Conservation (phyloP, 2,797 vertebrate species). For the Enoplosus armatus region DNA sequence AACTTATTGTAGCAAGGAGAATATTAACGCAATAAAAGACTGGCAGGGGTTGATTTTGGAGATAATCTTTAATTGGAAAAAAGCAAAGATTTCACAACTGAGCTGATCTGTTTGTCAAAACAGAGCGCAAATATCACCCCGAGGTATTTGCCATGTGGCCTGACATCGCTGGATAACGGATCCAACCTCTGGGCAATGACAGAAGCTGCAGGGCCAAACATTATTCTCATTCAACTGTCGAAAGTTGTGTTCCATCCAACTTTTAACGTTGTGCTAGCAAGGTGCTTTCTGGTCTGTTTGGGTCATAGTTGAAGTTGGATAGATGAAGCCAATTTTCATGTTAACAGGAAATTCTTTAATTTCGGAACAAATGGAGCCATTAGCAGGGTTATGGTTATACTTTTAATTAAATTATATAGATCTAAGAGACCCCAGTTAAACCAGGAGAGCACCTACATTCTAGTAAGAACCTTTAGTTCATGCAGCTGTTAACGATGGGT, state of each 20-base stretch:
- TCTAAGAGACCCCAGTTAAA: neutral
- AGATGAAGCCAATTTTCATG: constrained; percentile 3
- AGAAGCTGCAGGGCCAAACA: constrained; percentile 52
- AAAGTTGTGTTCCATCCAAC: constrained; percentile 36
- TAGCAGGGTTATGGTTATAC: constrained; percentile 12
- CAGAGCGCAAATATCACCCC: constrained; percentile 40
- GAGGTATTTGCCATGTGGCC: constrained; percentile 47
- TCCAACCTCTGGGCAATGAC: constrained; percentile 35
- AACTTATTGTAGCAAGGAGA: neutral
- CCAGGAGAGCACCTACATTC: neutral
- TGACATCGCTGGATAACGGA: constrained; percentile 52
- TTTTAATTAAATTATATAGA: neutral
- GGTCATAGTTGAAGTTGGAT: constrained; percentile 11
- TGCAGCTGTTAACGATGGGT: neutral
- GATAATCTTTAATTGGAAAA: constrained; percentile 30
- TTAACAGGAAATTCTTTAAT: constrained; percentile 1
- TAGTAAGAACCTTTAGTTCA: too few relatives aligned
- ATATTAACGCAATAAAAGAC: constrained; percentile 1
- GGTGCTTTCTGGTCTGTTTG: neutral
- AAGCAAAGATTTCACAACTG: constrained; percentile 33
- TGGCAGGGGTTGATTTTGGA: constrained; percentile 20
- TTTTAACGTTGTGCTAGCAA: constrained; percentile 27
- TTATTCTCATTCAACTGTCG: constrained; percentile 26
- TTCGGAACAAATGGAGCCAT: constrained; percentile 20
- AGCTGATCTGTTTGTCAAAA: constrained; percentile 56